These are phyloP conservation scores for Drosophila limbata DNA, from an alignment of 2,888 invertebrate genomes.

Conservation along the genomic window DNA sequence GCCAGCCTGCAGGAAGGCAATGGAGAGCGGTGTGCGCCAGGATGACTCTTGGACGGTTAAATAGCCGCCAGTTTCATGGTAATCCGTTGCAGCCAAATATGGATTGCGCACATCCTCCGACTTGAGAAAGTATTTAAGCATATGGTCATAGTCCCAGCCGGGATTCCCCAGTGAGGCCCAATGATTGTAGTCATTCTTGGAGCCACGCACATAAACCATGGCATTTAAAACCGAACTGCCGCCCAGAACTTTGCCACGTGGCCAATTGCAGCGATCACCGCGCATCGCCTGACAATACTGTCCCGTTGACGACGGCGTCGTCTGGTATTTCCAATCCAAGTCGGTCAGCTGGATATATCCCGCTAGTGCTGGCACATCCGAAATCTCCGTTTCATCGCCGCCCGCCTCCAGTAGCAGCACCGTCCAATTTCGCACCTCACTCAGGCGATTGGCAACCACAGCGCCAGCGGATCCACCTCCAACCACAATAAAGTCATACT, in stretches of 20 bases:
- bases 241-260: slow-evolving; percentile 95
- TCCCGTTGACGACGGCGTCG: slow-evolving; percentile 91
- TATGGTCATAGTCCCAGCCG: slow-evolving; percentile 94
- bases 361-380: slow-evolving; percentile 94
- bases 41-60: slow-evolving; percentile 94
- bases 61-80: slow-evolving; percentile 92
- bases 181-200: slow-evolving; percentile 93
- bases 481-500: slow-evolving; percentile 94
- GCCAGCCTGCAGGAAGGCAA: slow-evolving; percentile 93
- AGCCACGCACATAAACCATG: slow-evolving; percentile 96
- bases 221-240: slow-evolving; percentile 95
- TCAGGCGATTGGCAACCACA: slow-evolving; percentile 93
- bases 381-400: slow-evolving; percentile 94
- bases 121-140: slow-evolving; percentile 93
- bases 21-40: slow-evolving; percentile 92
- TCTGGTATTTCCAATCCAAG: slow-evolving; percentile 97
- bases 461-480: slow-evolving; percentile 96
- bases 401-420: slow-evolving; percentile 94
- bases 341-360: slow-evolving; percentile 94
- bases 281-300: slow-evolving; percentile 95
- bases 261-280: slow-evolving; percentile 95
- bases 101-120: slow-evolving; percentile 95
- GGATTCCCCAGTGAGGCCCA: slow-evolving; percentile 94
- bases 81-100: slow-evolving; percentile 90
- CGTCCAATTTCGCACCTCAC: slow-evolving; percentile 93